phyloP scores from a whole-genome alignment of 2,888 invertebrate species.

The Zygaena filipendulae region DNA sequence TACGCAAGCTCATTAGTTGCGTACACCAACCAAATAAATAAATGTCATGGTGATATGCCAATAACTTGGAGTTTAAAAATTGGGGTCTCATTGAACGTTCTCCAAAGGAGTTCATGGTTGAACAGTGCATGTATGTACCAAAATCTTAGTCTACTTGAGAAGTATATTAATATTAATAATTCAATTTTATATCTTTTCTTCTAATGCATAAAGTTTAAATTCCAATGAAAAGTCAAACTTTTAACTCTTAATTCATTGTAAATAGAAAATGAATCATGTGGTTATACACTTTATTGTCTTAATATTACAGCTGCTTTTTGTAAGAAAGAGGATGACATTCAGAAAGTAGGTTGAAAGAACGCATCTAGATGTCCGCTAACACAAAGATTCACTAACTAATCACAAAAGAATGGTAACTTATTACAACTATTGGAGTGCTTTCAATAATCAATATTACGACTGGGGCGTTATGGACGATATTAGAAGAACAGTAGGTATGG shows the following conservation, averaged over 20 bases:
- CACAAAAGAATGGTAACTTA: too few relatives aligned
- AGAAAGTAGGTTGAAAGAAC: constrained; percentile 65
- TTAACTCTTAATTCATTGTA: constrained; percentile 60
- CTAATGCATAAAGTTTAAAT: constrained; percentile 34
- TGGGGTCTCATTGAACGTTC: constrained; percentile 63
- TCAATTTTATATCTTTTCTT: constrained; percentile 29
- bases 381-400: constrained; percentile 58
- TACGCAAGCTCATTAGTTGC: too few relatives aligned
- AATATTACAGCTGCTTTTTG: constrained; percentile 43
- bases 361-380: constrained; percentile 57
- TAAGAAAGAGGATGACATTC: constrained; percentile 42
- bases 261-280: too few relatives aligned
- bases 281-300: constrained; percentile 42
- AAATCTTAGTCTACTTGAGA: too few relatives aligned
- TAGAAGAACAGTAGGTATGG: too few relatives aligned
- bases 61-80: constrained; percentile 64
- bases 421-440: constrained; percentile 21
- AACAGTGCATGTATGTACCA: constrained; percentile 57
- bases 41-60: constrained; percentile 61
- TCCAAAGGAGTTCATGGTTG: constrained; percentile 67
- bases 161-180: too few relatives aligned
- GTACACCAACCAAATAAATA: too few relatives aligned
- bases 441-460: constrained; percentile 24
- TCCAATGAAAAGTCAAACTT: constrained; percentile 29
- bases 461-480: too few relatives aligned